Evolutionary conservation across 2,113 vertebrate species (phyloP), one percentile per base, ranked within the genome.

Genomic region (Anolis sagrei): DNA sequence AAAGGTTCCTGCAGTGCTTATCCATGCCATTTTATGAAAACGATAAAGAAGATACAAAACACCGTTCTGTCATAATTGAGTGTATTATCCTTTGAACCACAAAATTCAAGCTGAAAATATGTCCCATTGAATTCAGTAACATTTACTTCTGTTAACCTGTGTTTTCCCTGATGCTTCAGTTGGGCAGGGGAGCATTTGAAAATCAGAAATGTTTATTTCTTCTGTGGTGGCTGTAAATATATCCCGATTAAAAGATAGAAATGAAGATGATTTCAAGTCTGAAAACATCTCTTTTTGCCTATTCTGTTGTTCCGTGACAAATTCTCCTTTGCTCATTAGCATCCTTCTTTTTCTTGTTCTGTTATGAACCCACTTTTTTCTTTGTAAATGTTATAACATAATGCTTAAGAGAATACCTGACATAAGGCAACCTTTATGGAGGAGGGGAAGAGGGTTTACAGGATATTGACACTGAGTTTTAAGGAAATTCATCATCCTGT

Each of bases 211-310:
- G 1, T 72, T 79, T 91, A 13, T 29, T 79, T 74, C 0, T 48
- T 14, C 10, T 83, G 79, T 1, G 66, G 14, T 29, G 51, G 5
- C 7, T 36, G 58, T 84, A n/a, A 1, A 61, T 54, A 88, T 86
- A 68, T 13, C 10, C 87, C 19, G 13, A 36, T 51, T 29, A 77
- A 68, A 78, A 78, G 39, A 84, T 11, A 76, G 11, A 76, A 76
- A n/a, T 76, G 54, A 1, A 21, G 7, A 2, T 0, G 80, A 66
- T 27, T 54, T 27, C 58, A 9, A 32, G 34, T 72, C 0, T 0
- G 54, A 76, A 16, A 61, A 2, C 51, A 7, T 11, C 66, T 49
- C 1, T 36, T 69, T 75, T 75, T 88, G 3, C 39, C 13, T 69
- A 69, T 2, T 21, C 13, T 48, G 73, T 79, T 79, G 21, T 25